Evolutionary conservation across 92 coral and sea anemone genomes (phyloP), one percentile per base, ranked within the genome.

Genomic region (Porites rus): DNA sequence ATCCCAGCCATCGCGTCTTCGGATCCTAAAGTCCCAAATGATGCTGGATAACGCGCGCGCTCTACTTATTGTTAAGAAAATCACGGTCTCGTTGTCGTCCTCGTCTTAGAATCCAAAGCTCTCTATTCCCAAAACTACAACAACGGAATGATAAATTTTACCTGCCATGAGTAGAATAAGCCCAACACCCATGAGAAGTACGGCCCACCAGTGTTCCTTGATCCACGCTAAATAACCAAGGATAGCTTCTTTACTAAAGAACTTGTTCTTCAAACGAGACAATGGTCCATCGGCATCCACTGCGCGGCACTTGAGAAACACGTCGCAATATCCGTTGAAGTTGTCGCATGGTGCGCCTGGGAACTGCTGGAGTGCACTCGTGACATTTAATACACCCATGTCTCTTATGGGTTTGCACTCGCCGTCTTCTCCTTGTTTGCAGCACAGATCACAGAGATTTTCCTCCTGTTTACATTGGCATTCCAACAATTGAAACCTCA

Each of bases 271-370:
- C 74, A 97, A 89, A 66, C 99, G 91, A 19, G 95, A 95, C 20
- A 97, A 89, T 17, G 99, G 99, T 8, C 99, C 99, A 75, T 97
- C 99, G 3, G 99, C 98, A 65, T 97, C 99, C 62, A 97, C 99
- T 1, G 78, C 92, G 61, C 99, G 95, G 72, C 99, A 97, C 84
- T 93, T 97, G 38, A 88, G 94, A 50, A 97, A 92, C 65, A 95
- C 96, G 75, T 97, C 99, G 84, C 99, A 97, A 88, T 97, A 97
- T 10, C 98, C 99, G 72, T 97, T 92, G 94, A 86, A 97, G 84
- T 93, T 64, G 81, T 97, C 79, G 77, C 99, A 97, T 22, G 99
- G 98, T 13, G 99, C 98, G 13, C 98, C 98, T 4, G 99, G 94
- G 18, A 73, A 89, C 66, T 94, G 98, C 16, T 90, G 68, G 8